These are phyloP conservation scores for Rhagonycha lutea DNA, from an alignment of 2,888 invertebrate species.

Conservation along the genomic window DNA sequence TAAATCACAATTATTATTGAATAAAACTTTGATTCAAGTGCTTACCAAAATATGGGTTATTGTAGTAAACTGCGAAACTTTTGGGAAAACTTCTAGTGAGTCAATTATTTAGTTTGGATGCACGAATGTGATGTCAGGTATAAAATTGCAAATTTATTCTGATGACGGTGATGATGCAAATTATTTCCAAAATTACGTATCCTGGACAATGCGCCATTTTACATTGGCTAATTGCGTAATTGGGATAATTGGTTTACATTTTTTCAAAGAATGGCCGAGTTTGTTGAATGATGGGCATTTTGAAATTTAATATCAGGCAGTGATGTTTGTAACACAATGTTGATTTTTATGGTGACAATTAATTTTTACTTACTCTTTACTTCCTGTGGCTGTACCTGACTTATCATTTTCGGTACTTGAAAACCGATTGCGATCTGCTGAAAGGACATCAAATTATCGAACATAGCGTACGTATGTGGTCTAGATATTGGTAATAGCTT, in stretches of 20 bases:
- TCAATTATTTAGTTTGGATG: background rate
- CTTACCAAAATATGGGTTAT: background rate
- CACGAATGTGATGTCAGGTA: background rate
- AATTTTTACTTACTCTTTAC: background rate
- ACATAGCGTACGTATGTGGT: background rate
- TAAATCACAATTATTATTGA: background rate
- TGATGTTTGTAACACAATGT: background rate
- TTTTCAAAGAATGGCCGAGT: background rate
- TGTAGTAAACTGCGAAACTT: background rate
- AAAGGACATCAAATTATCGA: background rate
- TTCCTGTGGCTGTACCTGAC: background rate
- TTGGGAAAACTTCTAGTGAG: background rate
- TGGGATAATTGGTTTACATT: background rate
- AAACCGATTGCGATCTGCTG: background rate
- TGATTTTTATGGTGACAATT: background rate
- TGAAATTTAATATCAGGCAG: background rate
- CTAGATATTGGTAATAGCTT: background rate
- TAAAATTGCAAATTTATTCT: background rate
- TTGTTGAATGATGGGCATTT: background rate
- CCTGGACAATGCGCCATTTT: background rate
- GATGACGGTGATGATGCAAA: background rate
- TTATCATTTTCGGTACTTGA: background rate
- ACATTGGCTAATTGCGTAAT: background rate
- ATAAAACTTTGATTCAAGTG: background rate
- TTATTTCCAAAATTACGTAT: background rate